Evolutionary conservation across 2,888 invertebrate genomes (phyloP), one percentile per base, ranked within the genome.

Genomic region (Xestobium rufovillosum): DNA sequence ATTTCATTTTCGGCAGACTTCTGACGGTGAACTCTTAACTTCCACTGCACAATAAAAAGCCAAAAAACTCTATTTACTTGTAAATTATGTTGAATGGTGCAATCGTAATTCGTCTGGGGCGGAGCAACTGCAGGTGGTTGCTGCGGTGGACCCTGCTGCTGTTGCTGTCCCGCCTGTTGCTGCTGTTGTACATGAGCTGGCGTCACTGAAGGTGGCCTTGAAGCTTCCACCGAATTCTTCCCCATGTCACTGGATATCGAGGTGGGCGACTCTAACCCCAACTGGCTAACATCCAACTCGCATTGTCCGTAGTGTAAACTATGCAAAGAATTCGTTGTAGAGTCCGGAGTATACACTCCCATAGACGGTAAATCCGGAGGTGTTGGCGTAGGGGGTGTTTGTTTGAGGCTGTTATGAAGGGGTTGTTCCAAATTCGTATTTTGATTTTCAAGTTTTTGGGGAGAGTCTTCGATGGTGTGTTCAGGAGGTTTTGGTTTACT

Each of bases 221-320:
- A 67, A 19, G 69, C 68, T 48, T 81, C 80, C 1, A 77, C 75
- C 1, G 80, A 73, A 55, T 75, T 78, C 49, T 86, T 86, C 4
- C 83, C 81, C 65, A 90, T 75, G 60, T 91, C 89, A 30, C 83
- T 86, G 1, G 87, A 82, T 48, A 91, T 88, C 26, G 88, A 87
- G 0, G 87, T 82, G 0, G 92, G 90, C 0, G 91, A 90, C 60
- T 91, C 91, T 44, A 92, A 67, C 1, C 86, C 88, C 39, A 90
- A 63, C 57, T 87, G 86, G 38, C 80, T 78, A 1, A 88, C 87
- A 60, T 88, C 90, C 41, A 90, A 64, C 50, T 90, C 88, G 52
- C 86, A 86, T 37, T 84, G 82, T 1, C 76, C 74, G 53, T 86
- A 86, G 56, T 80, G 78, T 49, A 90, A 73, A 34, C 86, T 63